These are phyloP conservation scores for Corythoichthys intestinalis DNA, from an alignment of 2,113 vertebrate species.

Conservation along the genomic window DNA sequence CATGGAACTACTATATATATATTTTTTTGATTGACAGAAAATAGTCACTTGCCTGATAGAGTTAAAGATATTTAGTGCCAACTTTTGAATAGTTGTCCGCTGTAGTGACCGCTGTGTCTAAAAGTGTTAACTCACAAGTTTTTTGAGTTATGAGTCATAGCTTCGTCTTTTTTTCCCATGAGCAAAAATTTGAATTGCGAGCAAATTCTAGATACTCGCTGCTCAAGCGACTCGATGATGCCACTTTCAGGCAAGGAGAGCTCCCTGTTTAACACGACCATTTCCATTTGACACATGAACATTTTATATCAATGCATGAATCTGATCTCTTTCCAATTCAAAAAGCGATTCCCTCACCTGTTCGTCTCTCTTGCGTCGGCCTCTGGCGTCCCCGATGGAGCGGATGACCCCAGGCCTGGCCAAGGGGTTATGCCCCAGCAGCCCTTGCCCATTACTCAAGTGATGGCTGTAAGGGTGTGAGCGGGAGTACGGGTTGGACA, in stretches of 20 bases:
- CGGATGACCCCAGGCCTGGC: constrained; percentile 93
- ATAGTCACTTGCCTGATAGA: no score
- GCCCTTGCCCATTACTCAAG: constrained; percentile 80
- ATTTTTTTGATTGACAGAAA: no score
- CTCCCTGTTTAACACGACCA: neutral
- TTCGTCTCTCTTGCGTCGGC: constrained; percentile 89
- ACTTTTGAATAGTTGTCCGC: no score
- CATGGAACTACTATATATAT: no score
- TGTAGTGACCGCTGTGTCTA: no score
- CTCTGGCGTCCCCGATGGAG: constrained; percentile 89
- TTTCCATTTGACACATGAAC: neutral
- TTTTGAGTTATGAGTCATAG: no score
- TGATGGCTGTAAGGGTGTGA: constrained; percentile 89
- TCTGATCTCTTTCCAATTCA: neutral
- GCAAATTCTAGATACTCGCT: no score
- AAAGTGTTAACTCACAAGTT: no score
- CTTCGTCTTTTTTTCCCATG: no score
- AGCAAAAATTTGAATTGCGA: no score
- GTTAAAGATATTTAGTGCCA: no score
- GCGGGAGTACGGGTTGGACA: constrained; percentile 93
- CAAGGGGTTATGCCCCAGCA: constrained; percentile 83
- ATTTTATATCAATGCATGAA: neutral
- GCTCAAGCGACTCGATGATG: neutral
- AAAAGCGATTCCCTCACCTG: constrained; percentile 74
- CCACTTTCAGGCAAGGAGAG: neutral